Conservation (phyloP, 2,113 vertebrate genomes). For the Spheniscus mendiculus region DNA sequence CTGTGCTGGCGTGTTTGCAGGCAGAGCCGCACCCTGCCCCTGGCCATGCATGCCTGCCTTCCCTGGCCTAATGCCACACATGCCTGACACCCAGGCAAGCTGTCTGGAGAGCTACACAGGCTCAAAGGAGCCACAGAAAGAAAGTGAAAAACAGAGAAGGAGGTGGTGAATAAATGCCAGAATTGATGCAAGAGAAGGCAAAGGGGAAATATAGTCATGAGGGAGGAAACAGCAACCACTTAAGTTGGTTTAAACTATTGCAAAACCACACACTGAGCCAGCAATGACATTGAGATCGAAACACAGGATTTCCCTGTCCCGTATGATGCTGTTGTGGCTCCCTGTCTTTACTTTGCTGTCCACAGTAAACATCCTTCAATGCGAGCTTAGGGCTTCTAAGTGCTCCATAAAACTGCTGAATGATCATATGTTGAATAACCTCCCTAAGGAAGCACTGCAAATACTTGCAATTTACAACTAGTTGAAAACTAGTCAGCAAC, state of each 20-base stretch:
- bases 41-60: not conserved
- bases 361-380: not conserved
- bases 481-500: not conserved
- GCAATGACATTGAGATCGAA: not conserved
- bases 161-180: not conserved
- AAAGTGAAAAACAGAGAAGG: not conserved
- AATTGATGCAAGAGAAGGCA: not conserved
- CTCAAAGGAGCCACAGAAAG: not conserved
- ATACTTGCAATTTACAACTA: not conserved
- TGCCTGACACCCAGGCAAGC: not conserved
- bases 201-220: not conserved
- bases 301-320: not conserved
- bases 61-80: not conserved
- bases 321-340: not conserved
- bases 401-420: not conserved
- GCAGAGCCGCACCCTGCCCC: not conserved
- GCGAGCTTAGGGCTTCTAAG: not conserved
- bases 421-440: not conserved
- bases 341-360: not conserved
- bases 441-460: not conserved
- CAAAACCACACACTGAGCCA: not conserved
- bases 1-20: fast-evolving
- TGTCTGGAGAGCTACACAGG: not conserved
- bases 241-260: not conserved
- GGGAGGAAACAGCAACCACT: not conserved